Base-by-base conservation (phyloP, 2,888 invertebrate species). In the Leptinotarsa rubiginosa region DNA sequence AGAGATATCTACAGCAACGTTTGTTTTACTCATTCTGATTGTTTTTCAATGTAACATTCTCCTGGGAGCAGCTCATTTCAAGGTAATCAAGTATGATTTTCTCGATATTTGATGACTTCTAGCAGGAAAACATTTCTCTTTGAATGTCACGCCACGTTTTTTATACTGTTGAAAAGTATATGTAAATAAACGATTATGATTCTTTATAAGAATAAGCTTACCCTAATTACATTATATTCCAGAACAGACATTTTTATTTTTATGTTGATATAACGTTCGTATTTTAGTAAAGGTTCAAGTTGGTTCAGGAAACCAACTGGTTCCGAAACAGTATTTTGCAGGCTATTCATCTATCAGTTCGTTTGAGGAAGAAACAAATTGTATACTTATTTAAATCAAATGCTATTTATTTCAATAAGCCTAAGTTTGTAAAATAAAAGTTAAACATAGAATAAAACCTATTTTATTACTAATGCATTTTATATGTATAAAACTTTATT, bases 401-500 rank as follows among this genome's bases (percentile, higher is more conserved):
- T 71, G 65, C 69, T 73, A 70, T 74, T 71, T 74, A 74, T 74
- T 74, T 62, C 62, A 41, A 15, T 31, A 69, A 70, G 64, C 68
- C 49, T 75, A 73, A 75, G 52, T 66, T 64, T 71, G 69, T 70
- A 69, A 68, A 62, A 56, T 70, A 73, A 47, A 65, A n/a, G 64
- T 62, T 25, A 41, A 65, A 69, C 65, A 73, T 68, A 73, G 64
- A 72, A 69, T 70, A 70, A 73, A 74, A 31, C 62, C 72, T 81
- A 80, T 81, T 81, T 81, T 81, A 79, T 77, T 79, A 80, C 74
- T 77, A 78, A 77, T 77, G 74, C 49, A 62, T 72, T 76, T 77
- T 78, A 75, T 78, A 78, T 79, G 78, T 81, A 81, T 78, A 80
- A 72, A 81, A 78, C 74, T 79, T 81, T 82, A 82, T 83, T 82